Evolutionary conservation across 2,797 vertebrate species (phyloP).

Genomic region (Oophaga sylvatica): DNA sequence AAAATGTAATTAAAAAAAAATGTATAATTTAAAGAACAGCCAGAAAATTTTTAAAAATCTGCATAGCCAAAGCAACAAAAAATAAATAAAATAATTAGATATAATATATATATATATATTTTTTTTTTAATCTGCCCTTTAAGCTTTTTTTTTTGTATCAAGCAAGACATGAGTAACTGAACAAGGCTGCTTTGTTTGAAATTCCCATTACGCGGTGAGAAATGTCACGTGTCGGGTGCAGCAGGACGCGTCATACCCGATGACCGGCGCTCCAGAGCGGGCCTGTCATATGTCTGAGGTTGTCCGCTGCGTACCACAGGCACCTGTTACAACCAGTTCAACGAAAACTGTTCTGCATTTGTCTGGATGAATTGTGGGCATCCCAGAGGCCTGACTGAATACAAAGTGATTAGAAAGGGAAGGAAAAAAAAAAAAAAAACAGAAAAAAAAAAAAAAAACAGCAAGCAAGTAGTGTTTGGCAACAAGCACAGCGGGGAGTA

Average conservation of each 20-base stretch:
- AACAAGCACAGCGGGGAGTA: constrained; percentile 75
- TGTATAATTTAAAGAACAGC: too few relatives aligned
- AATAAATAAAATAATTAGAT: not conserved
- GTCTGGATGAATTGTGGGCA: constrained; percentile 76
- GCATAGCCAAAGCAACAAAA: not conserved
- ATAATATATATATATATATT: too few relatives aligned
- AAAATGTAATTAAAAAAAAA: too few relatives aligned
- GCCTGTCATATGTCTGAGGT: constrained; percentile 33
- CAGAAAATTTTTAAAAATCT: too few relatives aligned
- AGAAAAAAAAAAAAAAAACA: constrained; percentile 56
- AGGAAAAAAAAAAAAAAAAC: constrained; percentile 60
- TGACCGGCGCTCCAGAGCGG: constrained; percentile 54
- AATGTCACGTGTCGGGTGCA: constrained; percentile 33
- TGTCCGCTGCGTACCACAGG: constrained; percentile 60
- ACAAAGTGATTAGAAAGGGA: constrained; percentile 71
- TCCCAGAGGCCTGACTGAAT: constrained; percentile 73
- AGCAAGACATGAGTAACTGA: not conserved
- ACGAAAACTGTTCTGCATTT: constrained; percentile 77
- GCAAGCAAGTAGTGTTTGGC: constrained; percentile 73
- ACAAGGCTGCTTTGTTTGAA: not conserved
- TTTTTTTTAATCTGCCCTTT: too few relatives aligned
- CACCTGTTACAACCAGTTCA: constrained; percentile 79
- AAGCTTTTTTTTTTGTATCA: not conserved
- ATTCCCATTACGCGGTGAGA: too few relatives aligned
- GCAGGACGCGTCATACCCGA: constrained; percentile 64